phyloP scores from a whole-genome alignment of 2,113 vertebrate species.

The Epinephelus moara region DNA sequence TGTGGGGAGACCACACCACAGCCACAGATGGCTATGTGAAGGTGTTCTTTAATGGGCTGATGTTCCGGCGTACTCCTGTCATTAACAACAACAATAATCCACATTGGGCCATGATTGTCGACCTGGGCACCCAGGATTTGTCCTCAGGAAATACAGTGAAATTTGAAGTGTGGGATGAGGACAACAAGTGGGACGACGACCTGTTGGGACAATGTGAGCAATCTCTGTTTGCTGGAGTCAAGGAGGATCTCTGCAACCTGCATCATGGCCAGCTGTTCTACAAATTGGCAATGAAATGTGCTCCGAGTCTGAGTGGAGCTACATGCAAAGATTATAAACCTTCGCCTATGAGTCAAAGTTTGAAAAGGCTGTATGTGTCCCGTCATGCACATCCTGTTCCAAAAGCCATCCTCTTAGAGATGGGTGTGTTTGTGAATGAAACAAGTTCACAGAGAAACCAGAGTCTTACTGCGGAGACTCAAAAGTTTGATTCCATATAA shows the following conservation, averaged over 20 bases:
- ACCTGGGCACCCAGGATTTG: slow-evolving; percentile 78
- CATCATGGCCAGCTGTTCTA: slow-evolving; percentile 80
- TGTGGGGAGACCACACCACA: slow-evolving; percentile 84
- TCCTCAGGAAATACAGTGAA: slow-evolving; percentile 30
- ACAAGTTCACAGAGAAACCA: slow-evolving; percentile 25
- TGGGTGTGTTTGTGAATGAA: slow-evolving; percentile 75
- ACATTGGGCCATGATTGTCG: slow-evolving; percentile 70
- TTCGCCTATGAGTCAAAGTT: slow-evolving; percentile 72
- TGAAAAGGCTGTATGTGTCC: slow-evolving; percentile 74
- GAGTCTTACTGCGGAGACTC: slow-evolving; percentile 11
- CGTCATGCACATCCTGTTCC: slow-evolving; percentile 78
- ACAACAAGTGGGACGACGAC: slow-evolving; percentile 86
- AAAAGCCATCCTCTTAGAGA: slow-evolving; percentile 61
- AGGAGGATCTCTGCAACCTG: slow-evolving; percentile 67
- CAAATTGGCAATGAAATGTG: slow-evolving; percentile 73
- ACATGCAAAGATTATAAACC: slow-evolving; percentile 82
- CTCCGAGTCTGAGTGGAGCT: slow-evolving; percentile 79
- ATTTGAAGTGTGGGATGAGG: slow-evolving; percentile 90
- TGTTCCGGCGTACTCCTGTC: slow-evolving; percentile 42
- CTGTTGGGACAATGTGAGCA: slow-evolving; percentile 83
- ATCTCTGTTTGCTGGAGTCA: slow-evolving; percentile 52
- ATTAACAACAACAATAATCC: slow-evolving; percentile 85
- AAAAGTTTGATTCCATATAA: neutral
- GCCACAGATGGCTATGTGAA: slow-evolving; percentile 88
- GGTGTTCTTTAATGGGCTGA: slow-evolving; percentile 57